phyloP scores from a whole-genome alignment of 2,888 invertebrate genomes.

The Caenorhabditis doughertyi region DNA sequence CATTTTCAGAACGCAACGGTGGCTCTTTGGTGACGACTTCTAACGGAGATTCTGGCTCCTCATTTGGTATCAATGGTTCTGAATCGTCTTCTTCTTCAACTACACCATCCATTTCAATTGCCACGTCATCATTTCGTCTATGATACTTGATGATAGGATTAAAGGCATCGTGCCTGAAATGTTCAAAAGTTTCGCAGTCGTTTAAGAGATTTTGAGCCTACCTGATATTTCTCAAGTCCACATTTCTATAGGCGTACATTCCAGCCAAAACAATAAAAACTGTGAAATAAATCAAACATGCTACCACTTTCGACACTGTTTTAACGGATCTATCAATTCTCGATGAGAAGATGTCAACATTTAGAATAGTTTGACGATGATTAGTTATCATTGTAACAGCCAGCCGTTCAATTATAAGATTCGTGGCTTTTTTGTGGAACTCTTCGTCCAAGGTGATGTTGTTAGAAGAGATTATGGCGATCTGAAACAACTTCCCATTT shows the following conservation, averaged over 20 bases:
- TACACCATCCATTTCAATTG: conserved; percentile 36
- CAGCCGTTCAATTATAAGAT: conserved; percentile 9
- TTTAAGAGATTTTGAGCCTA: neutral
- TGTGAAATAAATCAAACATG: conserved; percentile 31
- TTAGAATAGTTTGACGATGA: conserved; percentile 1
- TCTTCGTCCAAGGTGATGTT: conserved; percentile 27
- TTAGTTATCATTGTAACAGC: neutral
- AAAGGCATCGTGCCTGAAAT: conserved; percentile 27
- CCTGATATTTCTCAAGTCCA: neutral
- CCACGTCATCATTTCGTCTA: conserved; percentile 36
- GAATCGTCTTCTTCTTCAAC: neutral
- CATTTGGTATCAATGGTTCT: too few species aligned
- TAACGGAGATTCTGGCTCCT: neutral
- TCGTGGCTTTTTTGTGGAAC: neutral
- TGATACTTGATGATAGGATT: conserved; percentile 22
- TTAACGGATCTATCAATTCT: conserved; percentile 31
- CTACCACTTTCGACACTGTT: conserved; percentile 18
- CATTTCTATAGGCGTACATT: conserved; percentile 14
- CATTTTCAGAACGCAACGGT: neutral
- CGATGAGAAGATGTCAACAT: conserved; percentile 7
- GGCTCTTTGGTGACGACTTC: neutral
- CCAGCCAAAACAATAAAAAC: conserved; percentile 13
- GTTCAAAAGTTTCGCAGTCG: neutral
- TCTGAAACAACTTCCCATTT: neutral
- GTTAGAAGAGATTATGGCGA: neutral